These are phyloP conservation scores for Theocolax elegans DNA, from an alignment of 1,140 invertebrate species.

Conservation along the genomic window DNA sequence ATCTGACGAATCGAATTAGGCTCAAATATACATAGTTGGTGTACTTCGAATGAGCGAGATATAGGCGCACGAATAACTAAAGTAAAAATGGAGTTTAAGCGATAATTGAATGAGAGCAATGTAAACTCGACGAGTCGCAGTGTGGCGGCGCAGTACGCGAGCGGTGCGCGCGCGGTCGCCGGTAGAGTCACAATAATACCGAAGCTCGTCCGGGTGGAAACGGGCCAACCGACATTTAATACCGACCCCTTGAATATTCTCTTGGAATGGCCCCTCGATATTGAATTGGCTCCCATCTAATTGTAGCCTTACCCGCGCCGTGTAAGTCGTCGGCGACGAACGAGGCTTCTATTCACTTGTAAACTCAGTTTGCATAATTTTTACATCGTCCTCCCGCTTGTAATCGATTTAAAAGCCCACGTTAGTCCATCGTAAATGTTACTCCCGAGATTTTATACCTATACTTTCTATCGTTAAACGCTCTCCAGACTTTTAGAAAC, in stretches of 20 bases:
- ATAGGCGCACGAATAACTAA: constrained; percentile 13
- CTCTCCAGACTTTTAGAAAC: no score
- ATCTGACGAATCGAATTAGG: no score
- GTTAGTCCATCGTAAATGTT: not conserved
- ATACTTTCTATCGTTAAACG: no score
- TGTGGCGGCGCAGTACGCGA: not conserved
- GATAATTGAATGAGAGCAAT: constrained; percentile 37
- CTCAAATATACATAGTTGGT: no score
- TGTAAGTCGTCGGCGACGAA: constrained; percentile 45
- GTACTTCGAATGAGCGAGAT: no score
- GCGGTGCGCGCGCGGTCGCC: no score
- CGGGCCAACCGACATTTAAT: constrained; percentile 61
- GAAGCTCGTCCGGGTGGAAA: constrained; percentile 52
- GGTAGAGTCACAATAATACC: constrained; percentile 48
- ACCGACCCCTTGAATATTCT: constrained; percentile 64
- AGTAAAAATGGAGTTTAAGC: constrained; percentile 30
- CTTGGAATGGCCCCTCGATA: constrained; percentile 57
- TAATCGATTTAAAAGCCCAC: constrained; percentile 55
- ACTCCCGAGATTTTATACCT: not conserved
- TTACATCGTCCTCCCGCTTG: constrained; percentile 57
- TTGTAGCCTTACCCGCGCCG: constrained; percentile 61
- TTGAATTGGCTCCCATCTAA: constrained; percentile 67
- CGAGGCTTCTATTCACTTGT: constrained; percentile 58
- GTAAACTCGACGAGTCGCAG: constrained; percentile 24
- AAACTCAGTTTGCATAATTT: constrained; percentile 66